These are phyloP conservation scores for Mormoops blainvillei DNA, from an alignment of 2,113 vertebrate species.

Conservation along the genomic window DNA sequence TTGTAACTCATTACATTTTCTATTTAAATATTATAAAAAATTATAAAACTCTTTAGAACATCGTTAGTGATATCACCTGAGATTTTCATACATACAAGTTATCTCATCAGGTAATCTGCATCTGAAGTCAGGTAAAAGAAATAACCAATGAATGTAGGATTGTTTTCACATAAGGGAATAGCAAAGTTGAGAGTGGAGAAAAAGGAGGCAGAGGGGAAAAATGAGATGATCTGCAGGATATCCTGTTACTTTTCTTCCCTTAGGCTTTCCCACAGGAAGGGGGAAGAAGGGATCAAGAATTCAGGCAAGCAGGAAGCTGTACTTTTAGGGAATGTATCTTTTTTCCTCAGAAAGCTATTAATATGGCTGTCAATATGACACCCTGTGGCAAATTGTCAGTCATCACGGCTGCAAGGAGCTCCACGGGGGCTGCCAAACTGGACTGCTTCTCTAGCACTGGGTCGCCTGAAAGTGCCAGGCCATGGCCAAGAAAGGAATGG, in stretches of 20 bases:
- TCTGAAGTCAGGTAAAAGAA: not conserved
- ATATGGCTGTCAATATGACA: not conserved
- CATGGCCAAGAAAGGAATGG: not conserved
- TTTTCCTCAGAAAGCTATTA: not conserved
- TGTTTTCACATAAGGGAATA: not conserved
- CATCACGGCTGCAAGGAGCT: not conserved
- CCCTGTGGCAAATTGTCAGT: not conserved
- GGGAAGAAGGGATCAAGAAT: not conserved
- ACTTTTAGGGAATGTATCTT: not conserved
- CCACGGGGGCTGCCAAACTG: rapidly evolving
- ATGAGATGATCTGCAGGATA: not conserved
- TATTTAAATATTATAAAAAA: not conserved
- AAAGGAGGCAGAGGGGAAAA: not conserved
- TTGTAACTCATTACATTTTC: not conserved
- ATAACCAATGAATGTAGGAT: not conserved
- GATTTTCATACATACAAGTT: not conserved
- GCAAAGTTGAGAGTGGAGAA: not conserved
- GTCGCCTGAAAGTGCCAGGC: not conserved
- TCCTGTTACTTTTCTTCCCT: not conserved
- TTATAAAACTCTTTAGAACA: not conserved
- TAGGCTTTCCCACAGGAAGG: not conserved
- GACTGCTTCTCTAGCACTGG: not conserved
- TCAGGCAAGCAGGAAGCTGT: not conserved
- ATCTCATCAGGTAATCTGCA: not conserved
- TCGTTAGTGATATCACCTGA: not conserved